Base-by-base conservation (phyloP, 2,797 vertebrate species). In the Pterois miles region DNA sequence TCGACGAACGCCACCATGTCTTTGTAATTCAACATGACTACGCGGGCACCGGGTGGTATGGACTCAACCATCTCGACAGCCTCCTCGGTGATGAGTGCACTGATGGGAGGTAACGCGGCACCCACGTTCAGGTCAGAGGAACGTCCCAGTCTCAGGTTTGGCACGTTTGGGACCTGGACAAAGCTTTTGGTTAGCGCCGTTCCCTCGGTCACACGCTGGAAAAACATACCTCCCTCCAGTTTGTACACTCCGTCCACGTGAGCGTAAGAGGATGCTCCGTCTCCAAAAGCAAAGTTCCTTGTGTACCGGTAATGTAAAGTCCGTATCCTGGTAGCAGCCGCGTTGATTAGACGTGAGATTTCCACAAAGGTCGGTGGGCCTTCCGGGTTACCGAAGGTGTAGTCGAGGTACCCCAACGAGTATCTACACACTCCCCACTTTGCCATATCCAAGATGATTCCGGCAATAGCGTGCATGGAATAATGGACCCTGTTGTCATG, bases 351-450 rank as follows among this genome's bases (percentile, higher is more conserved):
- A 4, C 16, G 7, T 6, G 43, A 53, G 43, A 72, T 46, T 2
- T 72, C 23, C 11, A 7, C 8, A 23, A 72, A 60, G 11, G 48
- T 62, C 2, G 48, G 58, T 0, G 1, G 4, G 1, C 18, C 34
- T 25, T 27, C 7, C 4, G 22, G 2, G 14, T 53, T 13, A 14
- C 58, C 58, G 4, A 62, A 63, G 10, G 70, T 63, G 70, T 63
- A 53, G 29, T 72, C 70, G 3, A 72, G 70, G 31, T 72, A 72
- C 3, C 70, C 70, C 22, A 72, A 6, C 1, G 70, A 72, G 46
- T 65, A 73, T 16, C 60, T 54, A 3, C 59, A 40, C 33, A 73
- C 71, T 31, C 33, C 69, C 69, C 69, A 71, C 43, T 59, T 71
- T 5, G 70, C 58, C 70, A 72, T 72, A 6, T 72, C 70, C 22